Base-by-base conservation (phyloP, 2,888 invertebrate species). In the Gryllus longicercus region DNA sequence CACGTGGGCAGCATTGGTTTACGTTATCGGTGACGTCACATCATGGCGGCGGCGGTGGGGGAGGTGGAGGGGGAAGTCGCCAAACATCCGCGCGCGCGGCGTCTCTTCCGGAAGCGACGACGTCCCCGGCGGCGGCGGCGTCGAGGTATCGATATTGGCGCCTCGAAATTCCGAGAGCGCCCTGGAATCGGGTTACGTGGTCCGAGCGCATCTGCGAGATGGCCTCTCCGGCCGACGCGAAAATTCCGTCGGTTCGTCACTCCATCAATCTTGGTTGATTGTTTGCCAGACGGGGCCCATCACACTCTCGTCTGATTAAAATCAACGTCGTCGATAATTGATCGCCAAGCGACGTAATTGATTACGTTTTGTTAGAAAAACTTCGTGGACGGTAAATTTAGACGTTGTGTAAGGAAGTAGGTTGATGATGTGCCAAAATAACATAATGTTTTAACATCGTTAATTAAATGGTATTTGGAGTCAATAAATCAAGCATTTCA, bases 21-120 rank as follows among this genome's bases (percentile, higher is more conserved):
- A 63, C 63, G n/a, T 63, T 63, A 63, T 63, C n/a, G 63, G 63
- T 63, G 63, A 63, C 63, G 63, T 63, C 63, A 63, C n/a, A n/a
- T 18, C 16, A 63, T 63, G 63, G 63, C 63, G 63, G 63, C 14
- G 63, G 63, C n/a, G 63, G 51, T 1, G 51, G 51, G 11, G 51
- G 8, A n/a, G 63, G n/a, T 63, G 63, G 63, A 63, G n/a, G 63
- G 63, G 63, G n/a, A n/a, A n/a, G 63, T 63, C 1, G 12, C n/a
- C 63, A 63, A 63, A 63, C 63, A 63, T 63, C 63, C 63, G 63
- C 63, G 63, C 63, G 63, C 63, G n/a, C n/a, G 16, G 63, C n/a
- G n/a, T 16, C 63, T 63, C 63, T 10, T 3, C n/a, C 63, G 63
- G 63, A 63, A 63, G 63, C 14, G n/a, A n/a, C n/a, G 63, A n/a